Evolutionary conservation across 2,113 vertebrate species (phyloP), one percentile per base, ranked within the genome.

Genomic region (Pseudolaguvia tuberculata): DNA sequence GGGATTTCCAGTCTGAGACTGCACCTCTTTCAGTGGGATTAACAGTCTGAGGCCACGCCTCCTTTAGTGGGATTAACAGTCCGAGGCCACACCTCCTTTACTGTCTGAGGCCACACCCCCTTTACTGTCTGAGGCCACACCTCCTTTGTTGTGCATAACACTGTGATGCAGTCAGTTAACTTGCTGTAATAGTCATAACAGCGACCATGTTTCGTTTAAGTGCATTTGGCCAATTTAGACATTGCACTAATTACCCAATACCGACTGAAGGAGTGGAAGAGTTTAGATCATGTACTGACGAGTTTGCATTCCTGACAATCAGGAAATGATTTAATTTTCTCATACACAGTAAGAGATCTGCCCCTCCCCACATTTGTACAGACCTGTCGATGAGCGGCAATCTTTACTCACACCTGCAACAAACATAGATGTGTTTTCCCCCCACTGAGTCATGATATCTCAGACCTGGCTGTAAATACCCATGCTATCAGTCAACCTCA

Each of bases 341-440:
- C n/a, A 35, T 47, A 59, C 66, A 61, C 52, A 5, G 10, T 42
- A 39, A 23, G 56, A 67, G 42, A 47, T 12, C 21, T 2, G 27
- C 17, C n/a, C 10, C 47, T 55, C 35, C 23, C 25, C 20, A 53
- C 10, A 73, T 78, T 56, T 76, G 80, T 76, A 76, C 10, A 78
- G 69, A 81, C 80, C 73, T 81, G 76, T 23, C 62, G 72, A 35
- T 63, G 73, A 67, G 48, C 14, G 17, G 15, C 72, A 69, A 76
- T 72, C 57, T 78, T 78, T 25, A 39, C 42, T 72, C 68, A 81
- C 80, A 78, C 77, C 68, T 81, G 72, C 66, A 73, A 62, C 65
- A 21, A n/a, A 68, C 56, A 21, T 53, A 59, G 31, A 50, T 76
- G 21, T 70, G 52, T 21, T 68, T 67, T 45, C 69, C 72, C 59